Evolutionary conservation across 1,140 invertebrate genomes (phyloP).

Genomic region (Drosophila parvula): DNA sequence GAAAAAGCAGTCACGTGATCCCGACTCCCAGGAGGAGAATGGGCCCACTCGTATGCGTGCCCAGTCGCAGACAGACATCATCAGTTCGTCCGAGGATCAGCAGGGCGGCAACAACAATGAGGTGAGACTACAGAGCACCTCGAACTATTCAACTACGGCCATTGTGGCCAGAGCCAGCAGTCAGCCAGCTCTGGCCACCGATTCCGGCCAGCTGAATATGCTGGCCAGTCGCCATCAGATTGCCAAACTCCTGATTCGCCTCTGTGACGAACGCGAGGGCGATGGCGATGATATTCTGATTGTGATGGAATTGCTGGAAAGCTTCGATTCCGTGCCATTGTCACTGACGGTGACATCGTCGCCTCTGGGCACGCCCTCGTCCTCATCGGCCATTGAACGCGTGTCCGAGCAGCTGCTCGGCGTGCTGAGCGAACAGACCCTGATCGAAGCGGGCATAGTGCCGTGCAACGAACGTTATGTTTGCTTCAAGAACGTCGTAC

Average conservation of each 20-base stretch:
- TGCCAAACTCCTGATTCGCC: constrained; percentile 29
- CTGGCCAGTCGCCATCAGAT: constrained; percentile 50
- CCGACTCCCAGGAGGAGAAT: neutral
- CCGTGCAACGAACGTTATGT: constrained; percentile 56
- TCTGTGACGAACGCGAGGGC: constrained; percentile 51
- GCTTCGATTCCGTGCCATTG: too few relatives aligned
- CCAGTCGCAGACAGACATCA: too few relatives aligned
- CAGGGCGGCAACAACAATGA: neutral
- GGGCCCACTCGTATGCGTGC: too few relatives aligned
- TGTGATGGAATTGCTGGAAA: constrained; percentile 51
- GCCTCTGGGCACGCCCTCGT: too few relatives aligned
- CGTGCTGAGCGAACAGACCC: constrained; percentile 56
- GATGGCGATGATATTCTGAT: constrained; percentile 62
- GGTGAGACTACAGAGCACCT: too few relatives aligned
- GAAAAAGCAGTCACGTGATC: neutral
- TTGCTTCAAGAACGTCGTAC: constrained; percentile 51
- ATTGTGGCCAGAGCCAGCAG: too few relatives aligned
- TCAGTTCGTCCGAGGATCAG: neutral
- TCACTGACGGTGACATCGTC: too few relatives aligned
- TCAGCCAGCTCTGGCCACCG: neutral
- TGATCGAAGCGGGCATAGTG: constrained; percentile 49
- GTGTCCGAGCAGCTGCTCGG: constrained; percentile 53
- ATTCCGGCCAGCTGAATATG: constrained; percentile 20
- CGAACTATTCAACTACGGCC: too few relatives aligned
- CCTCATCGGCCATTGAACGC: constrained; percentile 48